Conservation (phyloP, 2,797 vertebrate genomes). For the Ptychadena robeensis region DNA sequence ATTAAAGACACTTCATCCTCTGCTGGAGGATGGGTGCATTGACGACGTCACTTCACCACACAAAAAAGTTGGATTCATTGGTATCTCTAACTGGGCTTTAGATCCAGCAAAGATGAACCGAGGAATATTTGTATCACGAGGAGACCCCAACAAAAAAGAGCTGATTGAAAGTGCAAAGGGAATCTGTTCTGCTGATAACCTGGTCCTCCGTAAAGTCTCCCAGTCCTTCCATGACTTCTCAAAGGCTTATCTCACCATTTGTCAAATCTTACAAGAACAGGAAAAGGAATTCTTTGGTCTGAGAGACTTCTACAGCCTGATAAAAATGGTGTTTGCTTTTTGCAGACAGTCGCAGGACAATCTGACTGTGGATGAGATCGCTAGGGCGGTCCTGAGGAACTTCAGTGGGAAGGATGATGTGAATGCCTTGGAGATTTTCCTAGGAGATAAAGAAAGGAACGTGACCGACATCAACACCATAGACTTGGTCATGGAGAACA, state of each 20-base stretch:
- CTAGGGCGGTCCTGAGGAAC: constrained; percentile 87
- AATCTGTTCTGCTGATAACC: constrained; percentile 85
- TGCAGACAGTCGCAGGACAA: constrained; percentile 74
- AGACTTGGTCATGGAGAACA: constrained; percentile 86
- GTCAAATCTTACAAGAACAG: constrained; percentile 68
- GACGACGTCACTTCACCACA: constrained; percentile 89
- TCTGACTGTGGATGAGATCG: constrained; percentile 75
- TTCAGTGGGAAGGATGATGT: constrained; percentile 89
- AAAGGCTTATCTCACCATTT: constrained; percentile 81
- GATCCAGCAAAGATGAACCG: constrained; percentile 99
- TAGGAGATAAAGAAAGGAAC: constrained; percentile 62
- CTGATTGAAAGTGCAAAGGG: constrained; percentile 88
- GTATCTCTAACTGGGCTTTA: constrained; percentile 97
- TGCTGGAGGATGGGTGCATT: constrained; percentile 95
- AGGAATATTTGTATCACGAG: constrained; percentile 93
- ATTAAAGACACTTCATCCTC: constrained; percentile 92
- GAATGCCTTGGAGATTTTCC: constrained; percentile 81
- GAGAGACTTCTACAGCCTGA: constrained; percentile 95
- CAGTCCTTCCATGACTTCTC: constrained; percentile 86
- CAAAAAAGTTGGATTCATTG: constrained; percentile 95
- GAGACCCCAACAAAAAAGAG: constrained; percentile 84
- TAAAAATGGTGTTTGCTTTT: constrained; percentile 91
- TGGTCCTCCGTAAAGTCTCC: constrained; percentile 80
- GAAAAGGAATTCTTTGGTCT: constrained; percentile 94
- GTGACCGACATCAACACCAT: constrained; percentile 74